Evolutionary conservation across 2,888 invertebrate species (phyloP), one percentile per base, ranked within the genome.

Genomic region (Horisme vitalbata): DNA sequence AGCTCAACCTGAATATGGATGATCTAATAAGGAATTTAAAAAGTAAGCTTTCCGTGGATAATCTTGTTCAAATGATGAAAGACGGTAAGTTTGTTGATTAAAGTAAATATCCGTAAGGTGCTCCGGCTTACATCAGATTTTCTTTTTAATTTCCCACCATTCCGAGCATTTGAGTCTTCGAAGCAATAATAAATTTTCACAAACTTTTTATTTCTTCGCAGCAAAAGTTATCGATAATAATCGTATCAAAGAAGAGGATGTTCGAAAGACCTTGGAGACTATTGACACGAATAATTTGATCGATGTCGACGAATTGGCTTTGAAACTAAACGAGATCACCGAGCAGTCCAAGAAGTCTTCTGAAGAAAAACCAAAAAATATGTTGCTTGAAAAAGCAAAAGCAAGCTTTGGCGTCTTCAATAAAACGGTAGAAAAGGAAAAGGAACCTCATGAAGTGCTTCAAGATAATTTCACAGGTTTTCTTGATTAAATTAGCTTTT

Each of bases 11-110:
- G 11, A 39, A 41, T 52, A 83, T 83, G 83, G 83, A 82, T 7
- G 67, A 68, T 4, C 68, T 83, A 41, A 64, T 83, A 10, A 70
- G 69, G 30, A 75, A 62, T 48, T 52, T 83, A 8, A 75, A 69
- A 60, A 65, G 66, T 14, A 75, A 73, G 46, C 54, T 73, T 4
- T 57, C 70, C 1, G 53, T 67, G 5, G 75, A 74, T 32, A 65
- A 68, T 32, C 61, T 75, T 10, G 64, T 74, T 12, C 68, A 69
- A 18, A 60, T 63, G 38, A 58, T 65, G 55, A 67, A 68, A 50
- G 69, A 71, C 1, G 69, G 81, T 75, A 66, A 67, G 65, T 50
- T 10, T 18, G 9, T 8, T 1, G 1, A 7, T 2, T n/a, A 2
- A 2, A n/a, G 23, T 23, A 23, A 8, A n/a, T n/a, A 23, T 23